Conservation (phyloP, 2,797 vertebrate species). For the Sternotherus odoratus region DNA sequence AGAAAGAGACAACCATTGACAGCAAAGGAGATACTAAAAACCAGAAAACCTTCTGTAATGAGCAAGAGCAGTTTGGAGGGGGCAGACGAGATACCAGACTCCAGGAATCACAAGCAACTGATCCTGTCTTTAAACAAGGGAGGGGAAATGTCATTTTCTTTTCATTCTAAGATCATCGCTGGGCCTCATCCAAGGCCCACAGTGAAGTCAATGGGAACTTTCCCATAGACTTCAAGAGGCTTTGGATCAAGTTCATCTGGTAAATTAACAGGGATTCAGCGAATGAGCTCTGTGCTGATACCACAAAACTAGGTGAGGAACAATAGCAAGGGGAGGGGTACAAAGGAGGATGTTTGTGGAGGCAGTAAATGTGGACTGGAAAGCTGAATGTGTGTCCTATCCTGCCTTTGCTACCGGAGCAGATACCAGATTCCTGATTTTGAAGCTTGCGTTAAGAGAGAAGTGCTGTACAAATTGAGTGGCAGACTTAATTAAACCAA, state of each 20-base stretch:
- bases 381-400: constrained; percentile 56
- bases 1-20: neutral
- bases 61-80: neutral
- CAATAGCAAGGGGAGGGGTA: neutral
- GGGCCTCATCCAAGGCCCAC: too few species aligned
- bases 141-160: neutral
- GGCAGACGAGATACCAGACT: neutral
- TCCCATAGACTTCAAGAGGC: neutral
- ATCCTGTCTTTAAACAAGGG: neutral
- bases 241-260: neutral
- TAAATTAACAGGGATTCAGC: neutral
- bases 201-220: neutral
- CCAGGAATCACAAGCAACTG: neutral
- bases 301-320: neutral
- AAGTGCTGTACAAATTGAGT: constrained; percentile 70
- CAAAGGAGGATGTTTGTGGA: constrained; percentile 15
- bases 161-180: neutral
- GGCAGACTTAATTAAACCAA: constrained; percentile 77
- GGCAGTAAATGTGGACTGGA: constrained; percentile 37
- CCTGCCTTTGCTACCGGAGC: constrained; percentile 60
- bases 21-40: neutral
- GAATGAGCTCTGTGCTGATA: neutral
- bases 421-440: constrained; percentile 53
- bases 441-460: constrained; percentile 60
- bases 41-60: neutral